A percentile compares a stretch with the other conserved stretches of the same genome.
phyloP scores from a whole-genome alignment of 1,140 invertebrate genomes.

The Pseudomyrmex cubaensis region DNA sequence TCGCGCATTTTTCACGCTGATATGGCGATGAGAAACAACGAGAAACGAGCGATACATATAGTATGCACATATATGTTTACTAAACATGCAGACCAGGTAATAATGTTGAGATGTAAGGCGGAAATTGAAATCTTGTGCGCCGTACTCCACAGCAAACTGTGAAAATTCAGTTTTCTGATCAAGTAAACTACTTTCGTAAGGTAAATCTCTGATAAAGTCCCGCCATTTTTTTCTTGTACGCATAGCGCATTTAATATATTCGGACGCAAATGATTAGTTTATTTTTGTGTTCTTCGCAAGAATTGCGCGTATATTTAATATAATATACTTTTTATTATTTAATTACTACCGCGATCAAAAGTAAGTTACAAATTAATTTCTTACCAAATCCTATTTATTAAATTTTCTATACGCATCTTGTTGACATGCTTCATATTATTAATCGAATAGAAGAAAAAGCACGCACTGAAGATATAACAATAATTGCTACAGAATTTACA shows the following conservation, averaged over 20 bases:
- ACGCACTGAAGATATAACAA: conserved; percentile 6
- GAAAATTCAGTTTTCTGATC: conserved; percentile 58
- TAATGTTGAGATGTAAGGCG: conserved; percentile 47
- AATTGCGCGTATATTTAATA: too few species aligned
- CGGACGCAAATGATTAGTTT: background rate
- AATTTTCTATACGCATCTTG: background rate
- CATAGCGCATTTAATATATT: conserved; percentile 19
- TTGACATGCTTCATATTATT: conserved; percentile 11
- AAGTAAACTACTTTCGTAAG: conserved; percentile 44
- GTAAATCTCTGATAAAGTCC: conserved; percentile 33
- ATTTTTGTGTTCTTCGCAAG: too few species aligned
- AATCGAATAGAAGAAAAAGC: conserved; percentile 1
- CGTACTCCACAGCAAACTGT: conserved; percentile 32
- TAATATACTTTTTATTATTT: too few species aligned
- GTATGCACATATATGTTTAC: conserved; percentile 26
- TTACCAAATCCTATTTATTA: too few species aligned
- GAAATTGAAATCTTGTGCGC: conserved; percentile 56
- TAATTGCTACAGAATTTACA: conserved; percentile 38
- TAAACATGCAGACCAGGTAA: conserved; percentile 32
- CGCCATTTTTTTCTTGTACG: background rate
- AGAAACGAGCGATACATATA: conserved; percentile 30
- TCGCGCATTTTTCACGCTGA: too few species aligned
- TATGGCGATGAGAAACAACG: conserved; percentile 36
- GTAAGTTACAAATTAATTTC: too few species aligned
- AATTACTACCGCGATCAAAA: too few species aligned